Evolutionary conservation across 2,113 vertebrate species (phyloP).

Genomic region (Nannospalax galili): DNA sequence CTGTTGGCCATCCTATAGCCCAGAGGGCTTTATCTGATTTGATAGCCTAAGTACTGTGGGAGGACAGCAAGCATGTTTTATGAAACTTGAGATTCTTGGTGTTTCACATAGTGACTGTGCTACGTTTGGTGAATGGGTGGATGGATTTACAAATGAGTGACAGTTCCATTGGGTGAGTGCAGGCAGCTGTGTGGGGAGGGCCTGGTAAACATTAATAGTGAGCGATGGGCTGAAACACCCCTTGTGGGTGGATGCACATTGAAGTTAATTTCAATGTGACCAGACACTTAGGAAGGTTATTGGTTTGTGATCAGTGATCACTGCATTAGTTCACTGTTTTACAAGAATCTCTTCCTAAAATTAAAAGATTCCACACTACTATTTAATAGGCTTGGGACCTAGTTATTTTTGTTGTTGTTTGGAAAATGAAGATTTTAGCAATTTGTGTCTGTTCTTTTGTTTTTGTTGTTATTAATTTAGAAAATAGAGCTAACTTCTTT

Average conservation of each 20-base stretch:
- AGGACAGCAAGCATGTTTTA: background rate
- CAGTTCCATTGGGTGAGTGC: background rate
- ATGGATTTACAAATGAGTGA: background rate
- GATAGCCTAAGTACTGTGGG: background rate
- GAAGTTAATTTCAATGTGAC: background rate
- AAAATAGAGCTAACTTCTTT: slow-evolving; percentile 3
- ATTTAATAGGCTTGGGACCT: background rate
- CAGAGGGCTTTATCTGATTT: background rate
- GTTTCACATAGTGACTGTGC: background rate
- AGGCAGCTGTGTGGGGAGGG: background rate
- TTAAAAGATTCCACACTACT: background rate
- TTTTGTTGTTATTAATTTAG: background rate
- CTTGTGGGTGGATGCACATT: slow-evolving; percentile 19
- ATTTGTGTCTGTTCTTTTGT: background rate
- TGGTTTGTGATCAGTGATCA: background rate
- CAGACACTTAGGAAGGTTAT: background rate
- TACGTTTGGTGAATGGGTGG: background rate
- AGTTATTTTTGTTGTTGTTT: background rate
- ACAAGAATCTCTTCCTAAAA: background rate
- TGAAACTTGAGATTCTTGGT: background rate
- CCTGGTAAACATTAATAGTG: background rate
- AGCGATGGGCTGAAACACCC: background rate
- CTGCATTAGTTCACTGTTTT: background rate
- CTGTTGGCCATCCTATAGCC: background rate
- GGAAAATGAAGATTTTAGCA: background rate